Evolutionary conservation across 2,888 invertebrate genomes (phyloP).

Genomic region (Diabrotica balteata): DNA sequence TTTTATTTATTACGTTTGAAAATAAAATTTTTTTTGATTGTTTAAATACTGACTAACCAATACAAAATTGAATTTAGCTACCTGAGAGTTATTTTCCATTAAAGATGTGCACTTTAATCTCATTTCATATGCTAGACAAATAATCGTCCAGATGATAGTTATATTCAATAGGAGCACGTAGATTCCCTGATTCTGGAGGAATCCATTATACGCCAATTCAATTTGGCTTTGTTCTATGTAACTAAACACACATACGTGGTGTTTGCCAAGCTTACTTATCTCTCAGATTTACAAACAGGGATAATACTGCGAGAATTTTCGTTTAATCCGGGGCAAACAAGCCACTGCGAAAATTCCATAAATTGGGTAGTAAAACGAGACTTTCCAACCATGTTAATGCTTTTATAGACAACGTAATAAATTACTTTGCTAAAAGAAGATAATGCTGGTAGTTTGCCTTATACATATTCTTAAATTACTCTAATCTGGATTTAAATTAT

Average conservation of each 20-base stretch:
- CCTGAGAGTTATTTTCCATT: not conserved
- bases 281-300: conserved; percentile 35
- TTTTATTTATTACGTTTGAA: no score
- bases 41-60: no score
- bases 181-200: conserved; percentile 27
- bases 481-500: no score
- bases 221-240: conserved; percentile 41
- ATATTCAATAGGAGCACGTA: conserved; percentile 36
- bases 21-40: no score
- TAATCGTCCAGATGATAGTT: conserved; percentile 27
- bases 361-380: conserved; percentile 18
- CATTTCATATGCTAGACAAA: conserved; percentile 7
- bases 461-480: no score
- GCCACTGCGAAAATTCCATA: conserved; percentile 18
- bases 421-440: not conserved
- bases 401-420: conserved; percentile 14
- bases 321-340: conserved; percentile 32
- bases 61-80: no score
- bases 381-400: conserved; percentile 12
- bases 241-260: conserved; percentile 38
- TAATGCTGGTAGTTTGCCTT: no score
- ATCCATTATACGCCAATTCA: conserved; percentile 43
- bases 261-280: conserved; percentile 39
- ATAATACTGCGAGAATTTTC: conserved; percentile 33
- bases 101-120: conserved; percentile 10